phyloP scores from a whole-genome alignment of 2,113 vertebrate species.

The Apteryx mantelli region DNA sequence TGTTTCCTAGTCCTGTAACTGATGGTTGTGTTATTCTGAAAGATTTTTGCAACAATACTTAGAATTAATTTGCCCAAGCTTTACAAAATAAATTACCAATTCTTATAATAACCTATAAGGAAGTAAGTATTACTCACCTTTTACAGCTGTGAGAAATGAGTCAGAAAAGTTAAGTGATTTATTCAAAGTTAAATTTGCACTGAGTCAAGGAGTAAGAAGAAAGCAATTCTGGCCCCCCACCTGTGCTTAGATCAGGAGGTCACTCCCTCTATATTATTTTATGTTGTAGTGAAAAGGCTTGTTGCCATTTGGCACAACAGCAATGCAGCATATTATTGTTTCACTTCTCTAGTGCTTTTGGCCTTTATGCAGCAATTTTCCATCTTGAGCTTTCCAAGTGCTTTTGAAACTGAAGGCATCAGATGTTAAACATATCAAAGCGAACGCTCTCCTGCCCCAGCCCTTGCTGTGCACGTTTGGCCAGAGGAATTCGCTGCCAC shows the following conservation, averaged over 20 bases:
- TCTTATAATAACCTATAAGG: neutral
- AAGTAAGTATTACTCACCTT: neutral
- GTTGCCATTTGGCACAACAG: neutral
- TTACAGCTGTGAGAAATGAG: neutral
- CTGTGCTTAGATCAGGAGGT: neutral
- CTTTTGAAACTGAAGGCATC: slow-evolving; percentile 19
- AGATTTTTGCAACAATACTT: neutral
- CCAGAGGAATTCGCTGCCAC: fast-evolving
- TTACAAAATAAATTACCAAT: neutral
- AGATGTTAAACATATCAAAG: slow-evolving; percentile 13
- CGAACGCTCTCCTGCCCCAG: neutral
- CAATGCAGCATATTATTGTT: neutral
- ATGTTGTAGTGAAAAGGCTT: neutral
- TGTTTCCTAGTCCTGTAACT: neutral
- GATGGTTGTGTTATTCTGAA: neutral
- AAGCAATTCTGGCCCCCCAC: neutral
- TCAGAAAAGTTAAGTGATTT: neutral
- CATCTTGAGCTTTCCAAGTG: slow-evolving; percentile 19
- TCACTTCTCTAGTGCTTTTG: neutral
- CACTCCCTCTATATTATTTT: slow-evolving; percentile 23
- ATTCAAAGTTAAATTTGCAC: neutral
- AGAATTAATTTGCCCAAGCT: neutral
- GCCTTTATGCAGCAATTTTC: slow-evolving; percentile 48
- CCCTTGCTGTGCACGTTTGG: neutral
- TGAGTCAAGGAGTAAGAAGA: neutral